Conservation (phyloP, 2,113 vertebrate species). For the Bagarius yarrelli region DNA sequence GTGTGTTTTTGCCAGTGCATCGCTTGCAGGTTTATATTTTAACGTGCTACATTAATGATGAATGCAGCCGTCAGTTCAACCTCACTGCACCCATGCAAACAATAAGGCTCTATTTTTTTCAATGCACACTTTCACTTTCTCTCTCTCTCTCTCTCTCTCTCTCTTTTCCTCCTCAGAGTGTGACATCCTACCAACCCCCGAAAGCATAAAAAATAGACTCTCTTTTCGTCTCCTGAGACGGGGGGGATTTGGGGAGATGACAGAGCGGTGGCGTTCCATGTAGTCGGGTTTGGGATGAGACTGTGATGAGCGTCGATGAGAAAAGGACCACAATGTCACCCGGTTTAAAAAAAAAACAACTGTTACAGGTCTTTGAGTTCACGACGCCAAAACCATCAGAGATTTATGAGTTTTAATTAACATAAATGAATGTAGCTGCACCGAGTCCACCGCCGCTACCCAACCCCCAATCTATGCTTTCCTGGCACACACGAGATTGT, state of each 20-base stretch:
- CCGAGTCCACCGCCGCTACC: background rate
- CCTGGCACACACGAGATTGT: conserved; percentile 36
- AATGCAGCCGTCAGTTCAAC: conserved; percentile 51
- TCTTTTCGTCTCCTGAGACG: conserved; percentile 9
- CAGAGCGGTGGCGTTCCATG: background rate
- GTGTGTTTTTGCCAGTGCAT: conserved; percentile 8
- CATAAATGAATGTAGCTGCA: conserved; percentile 41
- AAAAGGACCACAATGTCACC: conserved; percentile 36
- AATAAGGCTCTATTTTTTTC: conserved; percentile 31
- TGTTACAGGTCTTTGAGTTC: conserved; percentile 19
- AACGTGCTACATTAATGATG: conserved; percentile 45
- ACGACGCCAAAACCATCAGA: conserved; percentile 32
- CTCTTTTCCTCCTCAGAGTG: conserved; percentile 32
- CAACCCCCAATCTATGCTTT: conserved; percentile 12
- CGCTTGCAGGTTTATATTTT: conserved; percentile 43
- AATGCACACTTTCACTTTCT: conserved; percentile 42
- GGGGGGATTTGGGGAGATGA: background rate
- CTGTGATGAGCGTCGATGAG: conserved; percentile 8
- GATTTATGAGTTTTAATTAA: conserved; percentile 54
- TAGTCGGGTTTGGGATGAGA: background rate
- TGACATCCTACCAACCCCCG: conserved; percentile 2
- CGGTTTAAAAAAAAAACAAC: conserved; percentile 8
- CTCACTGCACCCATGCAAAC: conserved; percentile 46
- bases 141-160: conserved; percentile 28
- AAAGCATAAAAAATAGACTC: conserved; percentile 18